Percentiles rank a stretch among this genome's conserved stretches.
phyloP scores from a whole-genome alignment of 2,113 vertebrate species.

The Phoenicopterus ruber region DNA sequence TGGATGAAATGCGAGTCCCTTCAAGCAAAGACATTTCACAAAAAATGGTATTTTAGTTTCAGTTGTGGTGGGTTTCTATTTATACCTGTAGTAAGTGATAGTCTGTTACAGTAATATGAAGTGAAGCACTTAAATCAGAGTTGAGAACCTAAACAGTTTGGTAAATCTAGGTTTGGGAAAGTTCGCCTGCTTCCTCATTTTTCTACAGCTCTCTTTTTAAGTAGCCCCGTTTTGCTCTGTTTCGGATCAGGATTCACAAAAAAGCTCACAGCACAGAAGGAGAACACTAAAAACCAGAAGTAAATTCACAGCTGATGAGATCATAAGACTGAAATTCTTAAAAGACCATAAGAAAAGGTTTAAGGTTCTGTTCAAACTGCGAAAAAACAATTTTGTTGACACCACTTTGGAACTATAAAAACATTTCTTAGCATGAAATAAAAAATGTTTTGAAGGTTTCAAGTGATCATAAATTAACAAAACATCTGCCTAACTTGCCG shows the following conservation, averaged over 20 bases:
- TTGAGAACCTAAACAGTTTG: not conserved
- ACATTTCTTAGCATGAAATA: not conserved
- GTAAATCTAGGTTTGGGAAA: not conserved
- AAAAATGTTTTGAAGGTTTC: not conserved
- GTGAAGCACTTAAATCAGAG: not conserved
- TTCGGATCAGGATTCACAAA: not conserved
- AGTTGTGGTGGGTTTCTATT: not conserved
- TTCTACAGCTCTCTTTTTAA: not conserved
- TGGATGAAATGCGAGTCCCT: not conserved
- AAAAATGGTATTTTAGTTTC: not conserved
- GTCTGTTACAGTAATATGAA: not conserved
- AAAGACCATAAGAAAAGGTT: not conserved
- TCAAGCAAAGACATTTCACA: not conserved
- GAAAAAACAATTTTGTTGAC: not conserved
- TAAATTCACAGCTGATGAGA: not conserved
- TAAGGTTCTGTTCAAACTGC: not conserved
- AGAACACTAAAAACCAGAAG: not conserved
- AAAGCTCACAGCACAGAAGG: not conserved
- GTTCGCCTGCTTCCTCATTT: not conserved
- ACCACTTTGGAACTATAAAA: not conserved
- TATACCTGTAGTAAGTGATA: not conserved
- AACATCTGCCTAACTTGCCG: not conserved
- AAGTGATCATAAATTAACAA: not conserved
- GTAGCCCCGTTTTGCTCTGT: not conserved
- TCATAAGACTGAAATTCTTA: not conserved